Base-by-base conservation (phyloP, 2,113 vertebrate genomes). In the Trogon melanurus region DNA sequence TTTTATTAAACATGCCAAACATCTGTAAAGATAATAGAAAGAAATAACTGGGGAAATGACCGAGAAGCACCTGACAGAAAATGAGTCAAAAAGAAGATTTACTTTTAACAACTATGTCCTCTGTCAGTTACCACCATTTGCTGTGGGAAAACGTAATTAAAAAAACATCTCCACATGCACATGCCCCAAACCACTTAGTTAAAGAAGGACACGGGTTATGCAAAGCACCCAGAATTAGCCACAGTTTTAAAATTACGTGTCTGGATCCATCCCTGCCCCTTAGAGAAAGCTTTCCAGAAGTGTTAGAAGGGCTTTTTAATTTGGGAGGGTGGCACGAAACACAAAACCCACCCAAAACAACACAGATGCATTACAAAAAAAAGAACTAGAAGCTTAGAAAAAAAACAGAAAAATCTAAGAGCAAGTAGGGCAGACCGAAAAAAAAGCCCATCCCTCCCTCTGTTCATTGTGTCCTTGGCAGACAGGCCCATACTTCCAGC, bases 381-480 rank as follows among this genome's bases (percentile, higher is more conserved):
- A 94, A 89, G 80, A 89, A 88, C 45, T 34, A 61, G 51, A 61
- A 90, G 36, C 62, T 83, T 19, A 30, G 82, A 85, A 44, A 65
- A 66, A 62, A 41, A 83, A 66, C 38, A 84, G 53, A 87, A 83
- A 81, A 91, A 78, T 66, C 64, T 44, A 62, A 88, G 64, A 83
- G 54, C 96, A 96, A 96, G 88, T 95, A 90, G 94, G 92, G 48
- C 88, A 94, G 72, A 38, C 45, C 76, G 82, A 88, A 94, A 75
- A 90, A 88, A 93, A 82, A 73, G 51, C 95, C 85, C 85, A 85
- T 85, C 95, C 36, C 75, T 82, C 72, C 62, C 95, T 79, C 80
- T 79, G 79, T 88, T 96, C 94, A 79, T 75, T 89, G 85, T 90
- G 92, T 93, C 85, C 94, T 94, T 96, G 95, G 94, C 96, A 96